phyloP scores from a whole-genome alignment of 2,888 invertebrate genomes.

The Gandaritis pyraliata region DNA sequence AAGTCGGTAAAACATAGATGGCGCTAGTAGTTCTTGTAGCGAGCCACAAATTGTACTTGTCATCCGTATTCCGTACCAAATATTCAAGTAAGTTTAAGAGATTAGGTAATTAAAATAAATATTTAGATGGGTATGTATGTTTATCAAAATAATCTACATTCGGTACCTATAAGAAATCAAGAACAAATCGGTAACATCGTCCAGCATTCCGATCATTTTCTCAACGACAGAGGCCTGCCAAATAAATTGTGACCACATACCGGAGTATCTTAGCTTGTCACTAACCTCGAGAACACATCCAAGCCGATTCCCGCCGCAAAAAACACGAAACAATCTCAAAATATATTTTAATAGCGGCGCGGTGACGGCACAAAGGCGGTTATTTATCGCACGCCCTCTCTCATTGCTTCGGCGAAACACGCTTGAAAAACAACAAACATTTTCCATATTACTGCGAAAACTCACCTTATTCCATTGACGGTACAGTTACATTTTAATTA shows the following conservation, averaged over 20 bases:
- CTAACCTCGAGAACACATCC: conserved; percentile 52
- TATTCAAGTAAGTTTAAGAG: too few species aligned
- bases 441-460: conserved; percentile 50
- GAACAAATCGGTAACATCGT: conserved; percentile 18
- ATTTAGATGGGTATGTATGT: not conserved
- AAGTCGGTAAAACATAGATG: conserved; percentile 27
- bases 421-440: conserved; percentile 72
- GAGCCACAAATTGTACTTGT: not conserved
- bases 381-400: conserved; percentile 84
- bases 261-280: conserved; percentile 50
- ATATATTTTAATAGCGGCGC: conserved; percentile 81
- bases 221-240: conserved; percentile 29
- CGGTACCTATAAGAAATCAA: not conserved
- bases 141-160: conserved; percentile 2
- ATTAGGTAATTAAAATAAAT: not conserved
- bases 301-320: conserved; percentile 64
- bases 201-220: conserved; percentile 24
- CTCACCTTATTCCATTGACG: conserved; percentile 53
- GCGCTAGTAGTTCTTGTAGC: conserved; percentile 27
- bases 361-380: conserved; percentile 83
- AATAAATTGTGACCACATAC: conserved; percentile 60
- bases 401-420: conserved; percentile 76
- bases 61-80: too few species aligned
- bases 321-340: conserved; percentile 73
- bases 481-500: conserved; percentile 64